A percentile compares a stretch with the other conserved stretches of the same genome.
phyloP scores from a whole-genome alignment of 2,888 invertebrate genomes.

The Drosophila subquinaria region DNA sequence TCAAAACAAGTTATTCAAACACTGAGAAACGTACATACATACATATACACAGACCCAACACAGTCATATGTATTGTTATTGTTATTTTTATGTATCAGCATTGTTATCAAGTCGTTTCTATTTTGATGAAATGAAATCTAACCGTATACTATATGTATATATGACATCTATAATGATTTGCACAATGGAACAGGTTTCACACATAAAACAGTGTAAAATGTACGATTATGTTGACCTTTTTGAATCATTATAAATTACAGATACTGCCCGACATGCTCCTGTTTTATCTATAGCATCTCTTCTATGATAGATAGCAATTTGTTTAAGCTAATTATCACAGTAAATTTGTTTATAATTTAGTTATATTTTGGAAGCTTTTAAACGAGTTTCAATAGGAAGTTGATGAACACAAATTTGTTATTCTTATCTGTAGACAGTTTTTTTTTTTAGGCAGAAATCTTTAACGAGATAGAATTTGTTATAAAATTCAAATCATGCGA shows the following conservation, averaged over 20 bases:
- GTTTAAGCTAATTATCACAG: not conserved
- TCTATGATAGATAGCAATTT: not conserved
- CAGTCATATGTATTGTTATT: slow-evolving; percentile 4
- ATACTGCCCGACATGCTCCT: not conserved
- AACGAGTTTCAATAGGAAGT: slow-evolving; percentile 42
- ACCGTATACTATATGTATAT: slow-evolving; percentile 7
- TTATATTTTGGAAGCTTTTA: not conserved
- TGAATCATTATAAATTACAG: not conserved
- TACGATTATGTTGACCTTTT: slow-evolving; percentile 19
- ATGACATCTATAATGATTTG: slow-evolving; percentile 15
- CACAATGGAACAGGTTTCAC: slow-evolving; percentile 40
- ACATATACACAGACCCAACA: slow-evolving; percentile 1
- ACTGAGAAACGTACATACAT: slow-evolving; percentile 4
- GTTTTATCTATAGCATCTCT: not conserved
- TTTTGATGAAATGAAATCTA: slow-evolving; percentile 24
- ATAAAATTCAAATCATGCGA: not conserved
- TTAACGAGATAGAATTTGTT: slow-evolving; percentile 7
- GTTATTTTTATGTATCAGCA: slow-evolving; percentile 3
- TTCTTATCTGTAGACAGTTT: not conserved
- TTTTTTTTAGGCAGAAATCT: not conserved
- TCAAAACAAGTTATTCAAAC: slow-evolving; percentile 27
- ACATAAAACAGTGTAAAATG: not conserved
- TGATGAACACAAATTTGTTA: slow-evolving; percentile 26
- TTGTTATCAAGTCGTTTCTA: slow-evolving; percentile 45
- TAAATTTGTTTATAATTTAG: not conserved